phyloP scores from a whole-genome alignment of 53 echinoderm and acorn worm genomes.

The Hippasteria phrygiana region DNA sequence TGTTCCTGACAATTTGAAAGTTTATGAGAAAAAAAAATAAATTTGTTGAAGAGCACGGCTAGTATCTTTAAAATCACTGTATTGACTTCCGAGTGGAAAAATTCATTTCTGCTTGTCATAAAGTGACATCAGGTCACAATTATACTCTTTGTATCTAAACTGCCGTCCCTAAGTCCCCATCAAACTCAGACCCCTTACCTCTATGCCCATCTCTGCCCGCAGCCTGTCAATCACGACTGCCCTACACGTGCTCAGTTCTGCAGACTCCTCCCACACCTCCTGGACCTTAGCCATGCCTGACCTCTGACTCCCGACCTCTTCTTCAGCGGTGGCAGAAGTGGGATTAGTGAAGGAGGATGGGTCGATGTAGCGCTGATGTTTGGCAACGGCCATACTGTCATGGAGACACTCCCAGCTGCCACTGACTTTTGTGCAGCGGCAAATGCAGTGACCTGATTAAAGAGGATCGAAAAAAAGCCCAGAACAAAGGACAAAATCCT shows the following conservation, averaged over 20 bases:
- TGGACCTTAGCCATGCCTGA: slow-evolving; percentile 19
- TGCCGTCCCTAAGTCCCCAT: no score
- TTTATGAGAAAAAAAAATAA: no score
- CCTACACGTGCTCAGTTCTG: slow-evolving; percentile 40
- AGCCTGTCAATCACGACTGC: slow-evolving; percentile 52
- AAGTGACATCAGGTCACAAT: no score
- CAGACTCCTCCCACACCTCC: slow-evolving; percentile 74
- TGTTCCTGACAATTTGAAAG: no score
- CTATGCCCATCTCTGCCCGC: slow-evolving; percentile 66
- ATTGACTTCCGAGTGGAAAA: no score
- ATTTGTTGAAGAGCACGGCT: no score
- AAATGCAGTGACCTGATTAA: slow-evolving; percentile 73
- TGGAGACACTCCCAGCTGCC: slow-evolving; percentile 77
- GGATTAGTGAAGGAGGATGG: slow-evolving; percentile 8
- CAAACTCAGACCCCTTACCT: slow-evolving; percentile 57
- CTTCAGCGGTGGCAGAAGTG: slow-evolving; percentile 38
- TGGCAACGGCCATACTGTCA: slow-evolving; percentile 70
- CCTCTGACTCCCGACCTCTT: slow-evolving; percentile 52
- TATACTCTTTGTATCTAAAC: no score
- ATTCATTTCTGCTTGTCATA: no score
- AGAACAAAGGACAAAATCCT: no score
- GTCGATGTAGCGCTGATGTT: slow-evolving; percentile 28
- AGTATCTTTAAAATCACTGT: no score
- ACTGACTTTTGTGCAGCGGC: slow-evolving; percentile 72
- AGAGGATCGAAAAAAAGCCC: no score